Base-by-base conservation (phyloP, 2,888 invertebrate genomes). In the Helleia helle region DNA sequence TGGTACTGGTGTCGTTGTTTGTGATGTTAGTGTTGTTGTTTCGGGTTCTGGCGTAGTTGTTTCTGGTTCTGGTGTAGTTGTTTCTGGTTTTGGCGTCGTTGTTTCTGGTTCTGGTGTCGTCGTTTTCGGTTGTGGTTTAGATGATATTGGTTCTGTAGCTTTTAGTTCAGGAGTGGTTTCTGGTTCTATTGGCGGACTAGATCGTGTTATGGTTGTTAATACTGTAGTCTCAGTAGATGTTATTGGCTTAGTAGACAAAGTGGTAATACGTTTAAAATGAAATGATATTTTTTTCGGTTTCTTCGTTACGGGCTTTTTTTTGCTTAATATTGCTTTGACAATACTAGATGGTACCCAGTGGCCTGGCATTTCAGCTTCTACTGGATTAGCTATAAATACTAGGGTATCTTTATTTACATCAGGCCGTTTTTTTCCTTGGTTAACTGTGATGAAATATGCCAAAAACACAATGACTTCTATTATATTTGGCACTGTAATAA, bases 281-380 rank as follows among this genome's bases (percentile, higher is more conserved):
- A n/a, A 5, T 18, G 5, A 5, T 28, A 28, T 12, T 9, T 28
- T 7, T 12, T 28, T 28, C 28, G 11, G 15, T 2, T 31, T 14
- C 6, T 2, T 31, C 8, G 8, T 15, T 12, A 8, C 5, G 12
- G 13, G 18, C 38, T 38, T 13, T n/a, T 18, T 0, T 14, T 39
- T 31, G 7, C 27, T 44, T 7, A 62, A 25, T 1, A 60, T 56
- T 1, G 41, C 41, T 53, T 66, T 70, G 0, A 71, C 41, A 2
- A 72, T 48, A 36, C 67, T 71, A 1, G 54, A 22, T 1, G 71
- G 71, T 1, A 72, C 43, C 71, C 71, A 72, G 42, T 71, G 71
- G 2, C 71, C 61, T 0, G 71, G 71, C 58, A 71, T 57, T 3
- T 60, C 48, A 0, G 71, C 52, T 49, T 72, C 71, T 1, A 71